Conservation (phyloP, 2,113 vertebrate species). For the Scytalopus superciliaris region DNA sequence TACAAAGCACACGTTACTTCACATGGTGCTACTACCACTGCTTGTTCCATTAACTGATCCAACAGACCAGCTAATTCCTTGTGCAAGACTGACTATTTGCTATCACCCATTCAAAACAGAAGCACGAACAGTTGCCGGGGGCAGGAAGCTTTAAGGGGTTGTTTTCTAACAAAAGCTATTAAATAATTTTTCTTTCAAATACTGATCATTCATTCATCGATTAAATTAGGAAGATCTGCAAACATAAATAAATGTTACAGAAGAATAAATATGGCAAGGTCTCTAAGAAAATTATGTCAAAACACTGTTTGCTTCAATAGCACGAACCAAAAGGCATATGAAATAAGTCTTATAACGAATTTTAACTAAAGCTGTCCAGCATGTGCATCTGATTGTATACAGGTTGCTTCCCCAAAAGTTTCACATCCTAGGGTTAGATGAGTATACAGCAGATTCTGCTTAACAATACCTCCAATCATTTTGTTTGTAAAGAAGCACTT, state of each 20-base stretch:
- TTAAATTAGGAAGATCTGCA: not conserved
- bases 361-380: not conserved
- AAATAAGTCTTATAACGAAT: not conserved
- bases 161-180: not conserved
- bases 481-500: not conserved
- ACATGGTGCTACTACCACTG: slow-evolving; percentile 44
- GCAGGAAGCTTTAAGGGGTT: not conserved
- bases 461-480: not conserved
- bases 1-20: slow-evolving; percentile 75
- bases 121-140: not conserved
- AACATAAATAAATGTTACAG: not conserved
- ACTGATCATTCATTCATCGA: not conserved
- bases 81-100: slow-evolving; percentile 13
- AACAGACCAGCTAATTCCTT: slow-evolving; percentile 66
- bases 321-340: not conserved
- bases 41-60: slow-evolving; percentile 67
- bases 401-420: not conserved
- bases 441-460: not conserved
- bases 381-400: not conserved
- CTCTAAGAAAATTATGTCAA: not conserved
- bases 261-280: not conserved
- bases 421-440: not conserved
- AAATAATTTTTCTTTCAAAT: not conserved
- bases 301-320: not conserved
- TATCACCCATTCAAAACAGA: slow-evolving; percentile 1